These are phyloP conservation scores for Drosophila antonietae DNA, from an alignment of 2,888 invertebrate genomes.

Conservation along the genomic window DNA sequence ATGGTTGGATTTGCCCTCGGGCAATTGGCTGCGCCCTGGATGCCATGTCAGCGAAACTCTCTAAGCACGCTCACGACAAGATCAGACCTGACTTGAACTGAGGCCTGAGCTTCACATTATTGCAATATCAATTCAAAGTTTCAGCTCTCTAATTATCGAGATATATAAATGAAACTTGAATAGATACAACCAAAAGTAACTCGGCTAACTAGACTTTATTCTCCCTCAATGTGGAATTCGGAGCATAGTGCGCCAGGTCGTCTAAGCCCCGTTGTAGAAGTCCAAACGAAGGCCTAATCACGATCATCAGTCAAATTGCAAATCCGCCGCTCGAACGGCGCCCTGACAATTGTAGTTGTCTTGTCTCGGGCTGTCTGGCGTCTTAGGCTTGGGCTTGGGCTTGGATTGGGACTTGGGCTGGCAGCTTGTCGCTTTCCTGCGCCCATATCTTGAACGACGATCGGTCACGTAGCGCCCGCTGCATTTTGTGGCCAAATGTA, in stretches of 20 bases:
- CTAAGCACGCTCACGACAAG: conserved; percentile 11
- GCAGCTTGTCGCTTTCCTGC: conserved; percentile 64
- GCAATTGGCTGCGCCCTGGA: conserved; percentile 27
- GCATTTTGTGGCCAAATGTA: conserved; percentile 81
- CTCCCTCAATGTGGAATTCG: neutral
- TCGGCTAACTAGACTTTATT: neutral
- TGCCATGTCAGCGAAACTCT: conserved; percentile 26
- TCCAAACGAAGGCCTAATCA: conserved; percentile 72
- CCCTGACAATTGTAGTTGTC: conserved; percentile 75
- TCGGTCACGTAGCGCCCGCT: conserved; percentile 73
- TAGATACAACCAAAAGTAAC: neutral
- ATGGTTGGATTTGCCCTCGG: conserved; percentile 23
- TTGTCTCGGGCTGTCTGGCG: conserved; percentile 29
- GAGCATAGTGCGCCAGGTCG: conserved; percentile 2
- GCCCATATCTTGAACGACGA: conserved; percentile 69
- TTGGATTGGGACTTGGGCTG: conserved; percentile 16
- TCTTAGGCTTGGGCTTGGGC: conserved; percentile 41
- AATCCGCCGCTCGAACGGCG: conserved; percentile 66
- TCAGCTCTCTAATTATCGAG: neutral
- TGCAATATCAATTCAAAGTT: neutral
- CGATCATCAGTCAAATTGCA: conserved; percentile 83
- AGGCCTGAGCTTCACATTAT: neutral
- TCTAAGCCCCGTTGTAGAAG: conserved; percentile 12
- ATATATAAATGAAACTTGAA: neutral
- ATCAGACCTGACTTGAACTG: conserved; percentile 1